Evolutionary conservation across 2,113 vertebrate genomes (phyloP).

Genomic region (Prolemur simus): DNA sequence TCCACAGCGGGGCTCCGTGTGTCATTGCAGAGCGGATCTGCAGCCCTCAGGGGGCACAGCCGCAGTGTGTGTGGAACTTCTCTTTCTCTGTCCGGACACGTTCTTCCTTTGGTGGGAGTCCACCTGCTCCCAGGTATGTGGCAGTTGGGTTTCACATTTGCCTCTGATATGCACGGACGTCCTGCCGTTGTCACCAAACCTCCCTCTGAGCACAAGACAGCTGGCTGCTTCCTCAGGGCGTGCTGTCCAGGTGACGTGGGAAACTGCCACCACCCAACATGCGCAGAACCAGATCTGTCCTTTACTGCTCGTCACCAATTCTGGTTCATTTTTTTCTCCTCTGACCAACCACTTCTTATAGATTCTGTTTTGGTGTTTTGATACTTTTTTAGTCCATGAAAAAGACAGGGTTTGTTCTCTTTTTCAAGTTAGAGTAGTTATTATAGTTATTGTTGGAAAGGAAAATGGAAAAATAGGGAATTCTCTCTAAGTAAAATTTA

Average conservation of each 20-base stretch:
- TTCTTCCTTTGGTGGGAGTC: rapidly evolving
- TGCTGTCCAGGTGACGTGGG: rapidly evolving
- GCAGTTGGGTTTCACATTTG: rapidly evolving
- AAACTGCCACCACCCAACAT: rapidly evolving
- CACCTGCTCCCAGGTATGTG: too few species aligned
- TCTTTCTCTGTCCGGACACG: rapidly evolving
- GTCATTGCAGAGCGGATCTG: rapidly evolving
- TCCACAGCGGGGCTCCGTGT: rapidly evolving
- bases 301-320: rapidly evolving
- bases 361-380: not conserved
- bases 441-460: not conserved
- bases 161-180: not conserved
- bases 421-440: not conserved
- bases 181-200: rapidly evolving
- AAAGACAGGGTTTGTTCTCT: not conserved
- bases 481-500: not conserved
- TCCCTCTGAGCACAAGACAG: not conserved
- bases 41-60: rapidly evolving
- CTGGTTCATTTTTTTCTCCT: not conserved
- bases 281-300: too few species aligned
- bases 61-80: rapidly evolving
- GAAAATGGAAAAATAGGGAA: not conserved
- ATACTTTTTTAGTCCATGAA: not conserved
- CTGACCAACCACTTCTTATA: not conserved
- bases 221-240: rapidly evolving